These are phyloP conservation scores for Leucosticte australis DNA, from an alignment of 2,113 vertebrate genomes.

Conservation along the genomic window DNA sequence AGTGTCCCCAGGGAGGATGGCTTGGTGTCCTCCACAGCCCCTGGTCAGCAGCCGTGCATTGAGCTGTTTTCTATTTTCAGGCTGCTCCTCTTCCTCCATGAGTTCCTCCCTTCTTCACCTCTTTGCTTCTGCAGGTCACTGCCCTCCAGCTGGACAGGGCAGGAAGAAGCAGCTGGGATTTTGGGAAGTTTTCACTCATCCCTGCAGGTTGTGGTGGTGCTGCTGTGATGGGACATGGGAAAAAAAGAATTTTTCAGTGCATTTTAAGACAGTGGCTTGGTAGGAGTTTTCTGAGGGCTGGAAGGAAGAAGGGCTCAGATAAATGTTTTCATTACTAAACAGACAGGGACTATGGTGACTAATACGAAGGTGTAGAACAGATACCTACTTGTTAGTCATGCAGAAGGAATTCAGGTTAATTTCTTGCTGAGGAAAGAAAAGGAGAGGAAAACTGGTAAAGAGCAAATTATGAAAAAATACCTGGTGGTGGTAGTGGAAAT, in stretches of 20 bases:
- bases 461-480: background rate
- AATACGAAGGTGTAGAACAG: background rate
- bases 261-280: background rate
- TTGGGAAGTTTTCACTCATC: background rate
- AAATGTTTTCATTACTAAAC: background rate
- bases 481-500: background rate
- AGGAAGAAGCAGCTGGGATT: background rate
- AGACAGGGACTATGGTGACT: background rate
- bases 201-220: background rate
- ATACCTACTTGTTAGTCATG: background rate
- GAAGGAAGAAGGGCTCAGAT: background rate
- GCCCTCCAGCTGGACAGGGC: background rate
- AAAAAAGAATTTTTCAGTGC: background rate
- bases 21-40: background rate
- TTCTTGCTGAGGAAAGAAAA: background rate
- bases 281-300: background rate
- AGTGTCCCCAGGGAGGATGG: background rate
- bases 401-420: background rate
- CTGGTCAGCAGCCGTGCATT: rapidly evolving
- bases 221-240: background rate
- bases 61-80: background rate
- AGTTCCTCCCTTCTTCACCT: background rate
- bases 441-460: background rate
- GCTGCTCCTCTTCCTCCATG: background rate
- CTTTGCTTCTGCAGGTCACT: background rate